phyloP scores from a whole-genome alignment of 2,113 vertebrate species.

The Poeciliopsis occidentalis region DNA sequence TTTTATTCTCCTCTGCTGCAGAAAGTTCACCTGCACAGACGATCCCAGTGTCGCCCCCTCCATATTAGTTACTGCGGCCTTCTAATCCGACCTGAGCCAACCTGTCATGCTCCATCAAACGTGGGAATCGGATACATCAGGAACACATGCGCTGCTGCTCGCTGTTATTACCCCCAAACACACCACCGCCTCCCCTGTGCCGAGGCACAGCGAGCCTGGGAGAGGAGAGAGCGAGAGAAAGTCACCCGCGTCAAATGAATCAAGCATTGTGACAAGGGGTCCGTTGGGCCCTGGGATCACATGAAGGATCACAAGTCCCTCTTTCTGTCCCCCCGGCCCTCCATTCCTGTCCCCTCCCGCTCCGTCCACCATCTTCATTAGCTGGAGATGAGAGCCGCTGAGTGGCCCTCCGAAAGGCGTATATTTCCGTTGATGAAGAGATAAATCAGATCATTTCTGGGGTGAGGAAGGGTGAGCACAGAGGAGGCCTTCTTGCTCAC shows the following conservation, averaged over 20 bases:
- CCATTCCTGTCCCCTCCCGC: conserved; percentile 35
- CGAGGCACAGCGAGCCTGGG: conserved; percentile 55
- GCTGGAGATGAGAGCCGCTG: conserved; percentile 53
- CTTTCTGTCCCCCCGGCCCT: conserved; percentile 1
- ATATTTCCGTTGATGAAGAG: conserved; percentile 82
- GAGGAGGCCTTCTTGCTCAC: conserved; percentile 74
- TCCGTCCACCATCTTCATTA: conserved; percentile 53
- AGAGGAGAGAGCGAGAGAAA: conserved; percentile 57
- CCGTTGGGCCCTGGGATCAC: conserved; percentile 70
- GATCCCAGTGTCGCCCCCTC: conserved; percentile 42
- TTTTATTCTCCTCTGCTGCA: conserved; percentile 52
- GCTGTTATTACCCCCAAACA: conserved; percentile 20
- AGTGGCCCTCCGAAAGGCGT: conserved; percentile 64
- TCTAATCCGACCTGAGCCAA: conserved; percentile 67
- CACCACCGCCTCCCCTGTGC: conserved; percentile 11
- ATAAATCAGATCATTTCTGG: conserved; percentile 83
- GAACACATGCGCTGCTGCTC: conserved; percentile 66
- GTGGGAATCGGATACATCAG: conserved; percentile 72
- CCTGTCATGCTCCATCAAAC: conserved; percentile 74
- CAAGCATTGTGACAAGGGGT: conserved; percentile 73
- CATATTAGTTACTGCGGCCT: conserved; percentile 65
- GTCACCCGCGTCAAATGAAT: conserved; percentile 75
- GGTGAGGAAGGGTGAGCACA: conserved; percentile 73
- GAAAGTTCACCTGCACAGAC: conserved; percentile 61
- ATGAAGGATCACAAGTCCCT: conserved; percentile 75